Evolutionary conservation across 64 coral and sea anemone genomes (phyloP).

Genomic region (Porites lutea): DNA sequence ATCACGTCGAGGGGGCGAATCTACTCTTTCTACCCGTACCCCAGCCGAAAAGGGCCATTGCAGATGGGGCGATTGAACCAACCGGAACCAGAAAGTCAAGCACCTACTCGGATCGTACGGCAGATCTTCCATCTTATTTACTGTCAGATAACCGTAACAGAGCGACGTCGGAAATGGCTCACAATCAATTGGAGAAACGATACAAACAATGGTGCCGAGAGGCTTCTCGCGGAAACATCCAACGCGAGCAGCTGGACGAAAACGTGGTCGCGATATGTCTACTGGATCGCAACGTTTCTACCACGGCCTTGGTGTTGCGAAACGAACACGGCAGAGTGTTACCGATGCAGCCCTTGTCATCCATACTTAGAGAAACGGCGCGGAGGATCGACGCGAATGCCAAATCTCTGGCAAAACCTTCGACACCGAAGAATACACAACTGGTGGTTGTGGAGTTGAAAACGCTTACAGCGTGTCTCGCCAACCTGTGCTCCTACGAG

Average conservation of each 20-base stretch:
- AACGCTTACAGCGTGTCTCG: neutral
- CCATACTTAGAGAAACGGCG: neutral
- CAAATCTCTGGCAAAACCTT: no score
- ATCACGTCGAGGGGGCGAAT: neutral
- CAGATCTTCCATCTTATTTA: neutral
- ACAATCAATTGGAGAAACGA: neutral
- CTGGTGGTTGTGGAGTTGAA: neutral
- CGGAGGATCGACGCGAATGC: neutral
- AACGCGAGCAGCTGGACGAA: neutral
- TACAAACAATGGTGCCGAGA: neutral
- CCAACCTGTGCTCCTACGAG: neutral
- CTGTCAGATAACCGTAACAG: neutral
- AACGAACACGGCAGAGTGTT: neutral
- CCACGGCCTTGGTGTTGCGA: neutral
- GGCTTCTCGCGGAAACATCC: neutral
- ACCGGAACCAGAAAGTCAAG: neutral
- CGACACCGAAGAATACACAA: neutral
- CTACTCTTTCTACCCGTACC: neutral
- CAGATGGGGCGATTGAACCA: neutral
- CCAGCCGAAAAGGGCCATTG: neutral
- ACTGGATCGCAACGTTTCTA: neutral
- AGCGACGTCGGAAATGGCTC: neutral
- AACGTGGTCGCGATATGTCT: neutral
- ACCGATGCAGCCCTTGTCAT: neutral
- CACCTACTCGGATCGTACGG: neutral